These are phyloP conservation scores for Zapus hudsonius DNA, from an alignment of 2,113 vertebrate species.

Conservation along the genomic window DNA sequence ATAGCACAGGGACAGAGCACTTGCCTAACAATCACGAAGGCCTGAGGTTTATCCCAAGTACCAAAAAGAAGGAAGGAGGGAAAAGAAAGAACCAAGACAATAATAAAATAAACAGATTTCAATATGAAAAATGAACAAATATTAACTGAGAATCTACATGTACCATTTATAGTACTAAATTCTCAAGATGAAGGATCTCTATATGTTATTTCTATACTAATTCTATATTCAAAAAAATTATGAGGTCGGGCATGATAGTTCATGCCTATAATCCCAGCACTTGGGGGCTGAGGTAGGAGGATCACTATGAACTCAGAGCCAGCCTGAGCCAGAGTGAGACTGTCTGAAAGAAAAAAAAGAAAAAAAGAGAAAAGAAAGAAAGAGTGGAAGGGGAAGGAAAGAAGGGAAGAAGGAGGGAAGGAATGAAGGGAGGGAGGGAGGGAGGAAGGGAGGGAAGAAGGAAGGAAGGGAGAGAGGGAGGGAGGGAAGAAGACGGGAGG, in stretches of 20 bases:
- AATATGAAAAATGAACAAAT: slow-evolving; percentile 23
- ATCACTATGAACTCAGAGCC: too few relatives aligned
- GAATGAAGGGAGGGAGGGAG: too few relatives aligned
- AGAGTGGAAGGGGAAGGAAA: background rate
- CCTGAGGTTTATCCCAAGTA: too few relatives aligned
- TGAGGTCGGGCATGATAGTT: too few relatives aligned
- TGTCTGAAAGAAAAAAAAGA: too few relatives aligned
- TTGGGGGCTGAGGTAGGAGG: too few relatives aligned
- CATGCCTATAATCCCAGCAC: too few relatives aligned
- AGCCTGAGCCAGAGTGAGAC: too few relatives aligned
- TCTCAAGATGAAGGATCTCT: background rate
- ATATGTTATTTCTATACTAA: slow-evolving; percentile 22
- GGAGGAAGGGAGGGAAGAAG: too few relatives aligned
- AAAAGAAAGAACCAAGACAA: too few relatives aligned
- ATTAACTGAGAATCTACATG: background rate
- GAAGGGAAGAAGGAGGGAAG: background rate
- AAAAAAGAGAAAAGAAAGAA: background rate
- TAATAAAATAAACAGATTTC: slow-evolving; percentile 30
- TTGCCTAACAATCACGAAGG: background rate
- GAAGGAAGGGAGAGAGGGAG: background rate
- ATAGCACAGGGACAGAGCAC: too few relatives aligned
- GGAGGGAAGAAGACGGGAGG: background rate
- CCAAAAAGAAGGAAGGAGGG: too few relatives aligned
- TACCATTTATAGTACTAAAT: background rate
- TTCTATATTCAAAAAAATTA: background rate